Conservation (phyloP, 2,797 vertebrate species). For the Siniperca obscura region DNA sequence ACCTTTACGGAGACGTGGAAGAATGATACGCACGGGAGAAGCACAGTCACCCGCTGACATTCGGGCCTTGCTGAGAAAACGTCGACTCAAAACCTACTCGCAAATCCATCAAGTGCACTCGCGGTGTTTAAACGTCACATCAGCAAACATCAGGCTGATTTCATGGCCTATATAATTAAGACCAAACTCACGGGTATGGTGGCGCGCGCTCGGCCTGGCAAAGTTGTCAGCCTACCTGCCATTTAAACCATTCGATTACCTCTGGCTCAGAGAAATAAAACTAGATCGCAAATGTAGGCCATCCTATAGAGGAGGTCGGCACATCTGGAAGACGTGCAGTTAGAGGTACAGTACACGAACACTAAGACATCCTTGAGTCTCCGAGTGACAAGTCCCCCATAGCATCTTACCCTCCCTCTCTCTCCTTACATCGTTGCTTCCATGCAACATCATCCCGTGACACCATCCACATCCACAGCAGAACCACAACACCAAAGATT, state of each 20-base stretch:
- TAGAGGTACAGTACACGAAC: constrained; percentile 9
- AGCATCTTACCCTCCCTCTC: constrained; percentile 48
- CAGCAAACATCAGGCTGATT: constrained; percentile 32
- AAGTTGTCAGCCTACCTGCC: constrained; percentile 60
- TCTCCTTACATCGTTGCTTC: constrained; percentile 50
- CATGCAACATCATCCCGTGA: constrained; percentile 71
- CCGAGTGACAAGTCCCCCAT: constrained; percentile 50
- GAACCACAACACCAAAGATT: constrained; percentile 44
- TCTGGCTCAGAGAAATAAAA: constrained; percentile 42
- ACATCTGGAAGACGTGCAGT: constrained; percentile 5
- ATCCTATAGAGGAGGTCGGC: constrained; percentile 25
- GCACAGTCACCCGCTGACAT: constrained; percentile 55
- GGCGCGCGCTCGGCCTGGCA: constrained; percentile 55
- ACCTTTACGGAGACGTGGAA: constrained; percentile 58
- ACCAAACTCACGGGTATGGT: constrained; percentile 11
- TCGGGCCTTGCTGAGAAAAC: constrained; percentile 43
- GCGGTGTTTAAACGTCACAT: constrained; percentile 22
- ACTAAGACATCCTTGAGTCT: constrained; percentile 43
- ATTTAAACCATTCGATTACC: constrained; percentile 47
- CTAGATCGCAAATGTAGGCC: constrained; percentile 62
- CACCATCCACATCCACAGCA: constrained; percentile 58
- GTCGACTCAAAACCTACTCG: constrained; percentile 28
- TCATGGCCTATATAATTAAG: constrained; percentile 16
- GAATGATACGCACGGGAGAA: constrained; percentile 46
- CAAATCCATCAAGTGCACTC: constrained; percentile 17